Evolutionary conservation across 2,113 vertebrate species (phyloP).

Genomic region (Catharus fuscescens): DNA sequence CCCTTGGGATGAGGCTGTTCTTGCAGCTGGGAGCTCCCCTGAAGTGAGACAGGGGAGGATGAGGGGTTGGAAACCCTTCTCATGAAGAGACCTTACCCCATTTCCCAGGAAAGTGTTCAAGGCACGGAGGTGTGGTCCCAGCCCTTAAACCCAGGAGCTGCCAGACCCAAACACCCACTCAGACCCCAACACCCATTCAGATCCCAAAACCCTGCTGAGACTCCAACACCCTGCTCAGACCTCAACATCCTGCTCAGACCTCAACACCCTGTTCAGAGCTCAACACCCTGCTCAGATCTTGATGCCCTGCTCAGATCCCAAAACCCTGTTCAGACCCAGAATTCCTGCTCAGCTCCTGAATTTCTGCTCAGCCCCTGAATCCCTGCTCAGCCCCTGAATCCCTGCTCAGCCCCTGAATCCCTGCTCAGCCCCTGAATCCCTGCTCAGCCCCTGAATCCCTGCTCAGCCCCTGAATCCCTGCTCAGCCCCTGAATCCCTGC

Average conservation of each 20-base stretch:
- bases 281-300: not conserved
- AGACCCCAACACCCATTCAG: not conserved
- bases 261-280: fast-evolving
- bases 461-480: not conserved
- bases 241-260: fast-evolving
- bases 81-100: not conserved
- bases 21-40: not conserved
- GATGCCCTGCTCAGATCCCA: fast-evolving
- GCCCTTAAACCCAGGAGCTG: not conserved
- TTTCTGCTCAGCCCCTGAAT: fast-evolving
- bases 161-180: not conserved
- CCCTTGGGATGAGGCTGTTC: fast-evolving
- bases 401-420: not conserved
- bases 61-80: not conserved
- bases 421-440: fast-evolving
- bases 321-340: no score
- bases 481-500: not conserved
- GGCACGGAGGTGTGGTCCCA: fast-evolving
- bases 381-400: fast-evolving
- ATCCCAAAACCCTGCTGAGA: not conserved
- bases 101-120: not conserved
- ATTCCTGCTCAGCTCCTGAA: fast-evolving
- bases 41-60: not conserved
- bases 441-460: not conserved
- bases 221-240: not conserved